Conservation (phyloP, 2,888 invertebrate genomes). For the Chalcosyrphus nemorum region DNA sequence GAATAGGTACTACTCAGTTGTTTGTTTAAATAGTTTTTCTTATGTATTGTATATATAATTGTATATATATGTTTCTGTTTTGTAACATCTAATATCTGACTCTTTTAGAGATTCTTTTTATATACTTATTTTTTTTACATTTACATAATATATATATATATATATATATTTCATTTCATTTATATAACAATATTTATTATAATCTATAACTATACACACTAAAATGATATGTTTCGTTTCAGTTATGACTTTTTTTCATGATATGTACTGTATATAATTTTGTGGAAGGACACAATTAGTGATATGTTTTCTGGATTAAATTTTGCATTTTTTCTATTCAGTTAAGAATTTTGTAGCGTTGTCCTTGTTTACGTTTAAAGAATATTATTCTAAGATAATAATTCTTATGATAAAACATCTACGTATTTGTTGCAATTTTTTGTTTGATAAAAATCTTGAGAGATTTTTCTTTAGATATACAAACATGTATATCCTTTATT, state of each 20-base stretch:
- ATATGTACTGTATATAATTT: conserved; percentile 53
- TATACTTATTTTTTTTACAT: conserved; percentile 66
- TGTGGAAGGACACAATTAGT: conserved; percentile 71
- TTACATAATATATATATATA: conserved; percentile 69
- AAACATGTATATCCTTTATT: not conserved
- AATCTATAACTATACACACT: conserved; percentile 74
- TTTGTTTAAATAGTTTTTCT: conserved; percentile 6
- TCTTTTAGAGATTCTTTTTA: conserved; percentile 59
- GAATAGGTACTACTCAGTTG: conserved; percentile 56
- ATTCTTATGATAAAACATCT: not conserved
- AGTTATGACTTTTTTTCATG: conserved; percentile 41
- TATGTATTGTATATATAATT: conserved; percentile 29
- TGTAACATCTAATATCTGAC: conserved; percentile 50
- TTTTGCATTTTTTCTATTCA: conserved; percentile 3
- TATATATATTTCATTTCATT: conserved; percentile 53
- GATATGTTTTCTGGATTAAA: conserved; percentile 63
- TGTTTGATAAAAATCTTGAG: not conserved
- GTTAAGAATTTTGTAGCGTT: conserved; percentile 27
- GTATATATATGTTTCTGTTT: conserved; percentile 46
- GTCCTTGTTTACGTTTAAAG: not conserved
- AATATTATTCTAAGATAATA: not conserved
- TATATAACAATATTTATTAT: conserved; percentile 71
- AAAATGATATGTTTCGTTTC: conserved; percentile 78
- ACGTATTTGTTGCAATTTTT: not conserved
- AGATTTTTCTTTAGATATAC: not conserved